A percentile compares a stretch with the other conserved stretches of the same genome.
Conservation (phyloP, 2,888 invertebrate genomes). For the Automeris io region DNA sequence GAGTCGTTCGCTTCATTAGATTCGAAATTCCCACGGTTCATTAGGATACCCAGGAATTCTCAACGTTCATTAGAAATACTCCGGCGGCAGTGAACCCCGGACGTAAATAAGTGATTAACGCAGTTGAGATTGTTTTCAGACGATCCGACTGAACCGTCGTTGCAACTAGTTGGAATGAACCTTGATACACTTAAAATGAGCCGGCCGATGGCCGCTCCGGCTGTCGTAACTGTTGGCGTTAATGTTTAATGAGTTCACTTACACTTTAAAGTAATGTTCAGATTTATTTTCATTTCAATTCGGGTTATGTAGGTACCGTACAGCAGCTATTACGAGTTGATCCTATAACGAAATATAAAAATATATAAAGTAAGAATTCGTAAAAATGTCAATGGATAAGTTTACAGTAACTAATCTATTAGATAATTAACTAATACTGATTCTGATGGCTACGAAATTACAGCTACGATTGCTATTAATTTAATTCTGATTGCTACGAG, state of each 20-base stretch:
- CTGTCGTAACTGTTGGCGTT: constrained; percentile 28
- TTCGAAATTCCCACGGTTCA: constrained; percentile 73
- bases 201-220: constrained; percentile 18
- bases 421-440: no score
- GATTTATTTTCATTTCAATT: constrained; percentile 16
- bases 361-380: no score
- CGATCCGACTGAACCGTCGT: constrained; percentile 30
- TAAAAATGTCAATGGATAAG: no score
- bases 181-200: constrained; percentile 71
- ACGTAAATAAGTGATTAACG: constrained; percentile 76
- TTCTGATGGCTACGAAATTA: no score
- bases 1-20: constrained; percentile 59
- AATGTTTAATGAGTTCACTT: constrained; percentile 52
- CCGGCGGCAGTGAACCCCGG: constrained; percentile 57
- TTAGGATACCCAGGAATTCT: constrained; percentile 66
- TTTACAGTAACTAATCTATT: no score
- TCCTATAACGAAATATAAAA: no score
- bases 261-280: constrained; percentile 25
- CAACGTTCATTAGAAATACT: constrained; percentile 70
- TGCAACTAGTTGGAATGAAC: constrained; percentile 52
- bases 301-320: no score
- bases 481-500: no score
- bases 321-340: no score
- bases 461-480: no score
- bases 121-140: constrained; percentile 73